A percentile compares a stretch with the other conserved stretches of the same genome.
Conservation (phyloP, 2,797 vertebrate genomes). For the Acanthurus leucopareius region DNA sequence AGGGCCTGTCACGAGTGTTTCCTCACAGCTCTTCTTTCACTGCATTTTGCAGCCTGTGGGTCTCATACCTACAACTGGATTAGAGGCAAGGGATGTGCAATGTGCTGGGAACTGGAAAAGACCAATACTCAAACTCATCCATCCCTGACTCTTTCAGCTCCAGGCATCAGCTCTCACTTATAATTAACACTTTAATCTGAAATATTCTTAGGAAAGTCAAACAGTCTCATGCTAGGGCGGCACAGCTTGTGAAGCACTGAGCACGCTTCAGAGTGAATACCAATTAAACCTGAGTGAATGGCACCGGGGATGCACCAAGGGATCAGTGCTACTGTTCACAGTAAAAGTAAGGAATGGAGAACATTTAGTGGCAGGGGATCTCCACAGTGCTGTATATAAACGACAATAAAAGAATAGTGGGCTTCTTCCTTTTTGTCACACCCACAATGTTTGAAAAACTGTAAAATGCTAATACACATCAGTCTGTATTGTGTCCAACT, state of each 20-base stretch:
- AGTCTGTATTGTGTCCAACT: constrained; percentile 14
- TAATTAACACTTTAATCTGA: constrained; percentile 74
- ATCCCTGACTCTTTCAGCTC: constrained; percentile 23
- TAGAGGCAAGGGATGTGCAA: constrained; percentile 52
- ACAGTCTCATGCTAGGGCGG: constrained; percentile 56
- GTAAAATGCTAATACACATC: constrained; percentile 45
- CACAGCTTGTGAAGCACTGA: constrained; percentile 51
- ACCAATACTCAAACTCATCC: constrained; percentile 44
- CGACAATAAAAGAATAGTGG: constrained; percentile 41
- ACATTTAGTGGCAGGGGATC: constrained; percentile 37
- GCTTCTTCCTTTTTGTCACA: constrained; percentile 43
- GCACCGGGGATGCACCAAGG: constrained; percentile 12
- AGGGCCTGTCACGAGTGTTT: constrained; percentile 66
- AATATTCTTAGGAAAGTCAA: constrained; percentile 67
- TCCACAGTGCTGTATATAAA: constrained; percentile 19
- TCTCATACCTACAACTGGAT: constrained; percentile 55
- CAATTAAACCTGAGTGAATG: constrained; percentile 66
- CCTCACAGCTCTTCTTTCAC: constrained; percentile 36
- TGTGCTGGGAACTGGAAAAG: constrained; percentile 49
- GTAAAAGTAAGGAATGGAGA: constrained; percentile 54
- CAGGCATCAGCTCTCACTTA: constrained; percentile 56
- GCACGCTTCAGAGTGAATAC: constrained; percentile 59
- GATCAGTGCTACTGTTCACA: constrained; percentile 34
- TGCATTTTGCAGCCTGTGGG: constrained; percentile 56
- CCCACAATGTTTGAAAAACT: constrained; percentile 29